phyloP scores from a whole-genome alignment of 1,140 invertebrate genomes.

The Zophobas morio region DNA sequence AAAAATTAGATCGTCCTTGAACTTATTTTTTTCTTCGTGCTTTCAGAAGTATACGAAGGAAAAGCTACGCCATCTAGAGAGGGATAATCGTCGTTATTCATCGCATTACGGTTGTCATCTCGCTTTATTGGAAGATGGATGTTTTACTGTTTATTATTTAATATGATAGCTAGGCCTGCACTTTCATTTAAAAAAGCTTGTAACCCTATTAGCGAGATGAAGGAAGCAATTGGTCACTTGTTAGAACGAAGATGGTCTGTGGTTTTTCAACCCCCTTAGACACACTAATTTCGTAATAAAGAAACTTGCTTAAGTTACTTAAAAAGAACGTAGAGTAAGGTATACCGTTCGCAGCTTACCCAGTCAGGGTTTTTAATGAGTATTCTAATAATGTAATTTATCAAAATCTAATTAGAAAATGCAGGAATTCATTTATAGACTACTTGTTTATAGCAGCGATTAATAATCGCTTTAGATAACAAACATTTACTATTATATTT shows the following conservation, averaged over 20 bases:
- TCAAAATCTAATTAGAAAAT: too few relatives aligned
- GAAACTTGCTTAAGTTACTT: too few relatives aligned
- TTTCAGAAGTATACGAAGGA: conserved; percentile 7
- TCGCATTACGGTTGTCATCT: conserved; percentile 46
- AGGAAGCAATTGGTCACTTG: conserved; percentile 32
- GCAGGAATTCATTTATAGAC: too few relatives aligned
- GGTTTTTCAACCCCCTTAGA: conserved; percentile 11
- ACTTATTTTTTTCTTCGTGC: conserved; percentile 31
- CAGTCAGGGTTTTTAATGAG: too few relatives aligned
- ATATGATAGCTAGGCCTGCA: conserved; percentile 44
- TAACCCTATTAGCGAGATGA: conserved; percentile 23
- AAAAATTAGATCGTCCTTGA: conserved; percentile 41
- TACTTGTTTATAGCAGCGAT: neutral
- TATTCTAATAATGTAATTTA: too few relatives aligned
- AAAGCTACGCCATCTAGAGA: conserved; percentile 32
- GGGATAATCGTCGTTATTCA: conserved; percentile 45
- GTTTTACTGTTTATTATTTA: conserved; percentile 48
- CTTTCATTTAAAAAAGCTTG: conserved; percentile 45
- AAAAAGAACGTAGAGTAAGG: too few relatives aligned
- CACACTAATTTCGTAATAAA: too few relatives aligned
- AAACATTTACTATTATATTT: conserved; percentile 26
- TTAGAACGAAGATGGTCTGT: neutral
- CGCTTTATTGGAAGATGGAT: conserved; percentile 48
- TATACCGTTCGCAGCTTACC: too few relatives aligned
- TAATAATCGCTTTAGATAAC: conserved; percentile 8